Base-by-base conservation (phyloP, 2,888 invertebrate genomes). In the Drosophila yooni region DNA sequence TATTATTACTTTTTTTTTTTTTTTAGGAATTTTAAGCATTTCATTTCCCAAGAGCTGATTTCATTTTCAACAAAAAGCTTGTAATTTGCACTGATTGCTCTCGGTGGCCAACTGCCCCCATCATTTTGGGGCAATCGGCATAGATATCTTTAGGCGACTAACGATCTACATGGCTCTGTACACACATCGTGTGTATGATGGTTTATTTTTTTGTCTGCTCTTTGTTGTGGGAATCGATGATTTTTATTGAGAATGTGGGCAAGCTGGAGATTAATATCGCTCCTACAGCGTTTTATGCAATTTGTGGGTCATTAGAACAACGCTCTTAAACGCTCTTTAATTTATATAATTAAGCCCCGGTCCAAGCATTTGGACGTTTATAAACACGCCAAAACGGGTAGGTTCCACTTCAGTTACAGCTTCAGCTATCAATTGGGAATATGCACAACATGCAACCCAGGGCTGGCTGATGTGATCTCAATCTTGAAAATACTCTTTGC, bases 251-350 rank as follows among this genome's bases (percentile, higher is more conserved):
- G 63, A 74, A 79, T 79, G 76, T 79, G 70, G 79, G 67, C 73
- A 79, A 76, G 54, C 62, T 60, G 76, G 46, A 69, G 78, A 78
- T 78, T 78, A 72, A 51, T 57, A 75, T 78, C 71, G 59, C 38
- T 64, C 40, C 59, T 57, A 52, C 27, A 48, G 67, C 60, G 64
- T 56, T 62, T 62, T 73, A 62, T 36, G 40, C 51, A 43, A 70
- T 85, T 85, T 85, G 54, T 82, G 73, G 87, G 87, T 84, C 84
- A 85, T 85, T 85, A 84, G 86, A 85, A 78, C 87, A 73, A 74
- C 21, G 21, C 21, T 21, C 21, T 21, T 81, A 85, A 85, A 87
- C 74, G 76, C 69, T 80, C 58, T 80, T 84, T 76, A 77, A 87
- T 83, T 80, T 70, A 78, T 87, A 82, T 83, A 87, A 85, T 84